Evolutionary conservation across 2,888 invertebrate genomes (phyloP).

Genomic region (Antitype chi): DNA sequence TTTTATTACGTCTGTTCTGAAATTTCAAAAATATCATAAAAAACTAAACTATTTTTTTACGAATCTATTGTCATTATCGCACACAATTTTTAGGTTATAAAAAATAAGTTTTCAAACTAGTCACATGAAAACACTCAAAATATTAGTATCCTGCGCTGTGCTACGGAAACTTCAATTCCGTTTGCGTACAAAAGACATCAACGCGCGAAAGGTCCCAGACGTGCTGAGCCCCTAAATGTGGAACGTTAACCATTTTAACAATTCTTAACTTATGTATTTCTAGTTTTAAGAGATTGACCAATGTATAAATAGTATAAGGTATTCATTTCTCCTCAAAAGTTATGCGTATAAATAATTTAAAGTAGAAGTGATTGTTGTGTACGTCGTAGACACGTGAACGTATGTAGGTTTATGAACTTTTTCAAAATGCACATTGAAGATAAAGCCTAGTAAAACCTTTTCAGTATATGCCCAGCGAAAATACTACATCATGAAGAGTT

Average conservation of each 20-base stretch:
- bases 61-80: neutral
- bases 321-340: neutral
- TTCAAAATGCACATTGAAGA: neutral
- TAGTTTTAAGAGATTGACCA: neutral
- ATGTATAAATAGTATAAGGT: neutral
- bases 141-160: neutral
- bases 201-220: conserved; percentile 56
- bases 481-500: neutral
- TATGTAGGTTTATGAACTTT: neutral
- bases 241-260: neutral
- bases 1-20: conserved; percentile 1
- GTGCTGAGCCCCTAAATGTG: neutral
- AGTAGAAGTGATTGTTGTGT: neutral
- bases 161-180: neutral
- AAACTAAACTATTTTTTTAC: neutral
- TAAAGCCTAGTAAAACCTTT: neutral
- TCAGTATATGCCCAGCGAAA: neutral
- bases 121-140: neutral
- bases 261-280: neutral
- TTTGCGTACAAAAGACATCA: conserved; percentile 69
- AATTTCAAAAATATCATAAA: neutral
- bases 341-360: neutral
- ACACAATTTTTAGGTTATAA: neutral
- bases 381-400: neutral
- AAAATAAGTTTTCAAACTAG: neutral